Base-by-base conservation (phyloP, 2,888 invertebrate species). In the Micoletzkya japonica region DNA sequence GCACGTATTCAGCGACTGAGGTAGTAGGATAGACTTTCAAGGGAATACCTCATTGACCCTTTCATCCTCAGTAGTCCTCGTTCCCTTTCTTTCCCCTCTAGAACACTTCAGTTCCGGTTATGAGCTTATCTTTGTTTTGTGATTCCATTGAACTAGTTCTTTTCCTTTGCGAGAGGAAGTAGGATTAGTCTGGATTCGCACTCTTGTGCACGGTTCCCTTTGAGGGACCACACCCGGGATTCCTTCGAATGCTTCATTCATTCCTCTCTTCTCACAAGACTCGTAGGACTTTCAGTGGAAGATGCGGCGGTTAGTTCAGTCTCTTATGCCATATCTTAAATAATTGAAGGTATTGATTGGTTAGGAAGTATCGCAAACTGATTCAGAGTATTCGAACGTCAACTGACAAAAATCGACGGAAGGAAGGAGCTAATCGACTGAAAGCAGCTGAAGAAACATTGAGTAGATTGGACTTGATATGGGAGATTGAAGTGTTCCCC, bases 231-330 rank as follows among this genome's bases (percentile, higher is more conserved):
- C 14, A 64, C 24, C 36, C 7, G 10, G 4, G 50, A 50, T 4
- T 50, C 52, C 34, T 17, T 64, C 1, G 64, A 64, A 24, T 64
- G 64, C 26, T 36, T 64, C 26, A 26, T 64, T 4, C 64, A 64
- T 26, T 64, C 64, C 26, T 52, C 64, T 4, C 28, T 64, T 26
- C 52, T 64, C n/a, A 52, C 50, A 28, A 52, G 28, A 7, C 32
- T 64, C 14, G 39, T 64, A 36, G 64, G 64, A 64, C 26, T 64
- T n/a, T 52, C 64, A n/a, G 52, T 52, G 3, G 64, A 64, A 36
- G 64, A 64, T 20, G 64, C 64, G 2, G 34, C 20, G 17, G 64
- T 64, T 17, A 54, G 52, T 57, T 37, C 20, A 59, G n/a, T 28
- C 10, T 58, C 24, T 24, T 24, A 54, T 24, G 10, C 26, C 54